Base-by-base conservation (phyloP, 2,888 invertebrate genomes). In the Pantelozetes paolii region DNA sequence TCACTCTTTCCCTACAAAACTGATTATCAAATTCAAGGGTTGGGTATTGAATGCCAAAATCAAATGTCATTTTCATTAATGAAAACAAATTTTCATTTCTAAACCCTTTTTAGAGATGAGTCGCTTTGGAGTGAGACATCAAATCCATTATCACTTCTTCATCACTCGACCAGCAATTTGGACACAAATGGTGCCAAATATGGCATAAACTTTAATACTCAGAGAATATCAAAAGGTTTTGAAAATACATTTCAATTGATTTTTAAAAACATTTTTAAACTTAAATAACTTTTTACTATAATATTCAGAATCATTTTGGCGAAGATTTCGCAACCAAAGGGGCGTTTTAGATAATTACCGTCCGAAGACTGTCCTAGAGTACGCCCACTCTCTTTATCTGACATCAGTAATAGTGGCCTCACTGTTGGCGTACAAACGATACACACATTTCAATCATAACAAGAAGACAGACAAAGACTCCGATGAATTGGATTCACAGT, bases 111-210 rank as follows among this genome's bases (percentile, higher is more conserved):
- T 23, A 50, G 20, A 59, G 59, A 59, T 9, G 13, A 26, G 6
- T 30, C 59, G 32, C 5, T 59, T 30, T 59, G 59, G 59, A 59
- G 30, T 26, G 13, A 30, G n/a, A 11, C 28, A 26, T 59, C 32
- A 28, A 28, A 59, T 30, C 30, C 28, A 32, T 30, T 59, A 54
- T 54, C 54, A 59, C 59, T 59, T 59, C 59, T 59, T 59, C 59
- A 30, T 15, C 59, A 59, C n/a, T 59, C 59, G 32, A 59, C 59
- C 1, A 59, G 59, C 30, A 59, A 28, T 59, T 30, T 59, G 28
- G 59, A 59, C 18, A 30, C 32, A 30, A 30, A 30, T 59, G 32
- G 30, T 8, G 59, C 6, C 28, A 59, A 59, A 32, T 18, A 2
- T 30, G 59, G 30, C 28, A 20, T 20, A 15, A 50, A 50, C 5